Evolutionary conservation across 2,113 vertebrate genomes (phyloP).

Genomic region (Oophaga pumilio): DNA sequence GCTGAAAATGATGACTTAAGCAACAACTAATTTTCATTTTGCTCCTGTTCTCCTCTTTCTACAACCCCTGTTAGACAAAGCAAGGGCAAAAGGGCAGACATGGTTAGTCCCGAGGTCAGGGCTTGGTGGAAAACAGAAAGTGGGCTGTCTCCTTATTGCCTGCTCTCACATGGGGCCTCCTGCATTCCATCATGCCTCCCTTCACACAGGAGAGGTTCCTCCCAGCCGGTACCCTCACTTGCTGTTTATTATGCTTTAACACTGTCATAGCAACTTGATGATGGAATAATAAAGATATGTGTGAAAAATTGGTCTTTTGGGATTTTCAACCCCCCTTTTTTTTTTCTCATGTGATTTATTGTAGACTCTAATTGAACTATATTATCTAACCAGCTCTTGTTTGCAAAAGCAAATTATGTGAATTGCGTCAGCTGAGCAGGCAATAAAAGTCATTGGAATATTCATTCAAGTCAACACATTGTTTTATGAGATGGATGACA

Average conservation of each 20-base stretch:
- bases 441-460: background rate
- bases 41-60: constrained; percentile 20
- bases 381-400: background rate
- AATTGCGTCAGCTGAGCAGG: constrained; percentile 3
- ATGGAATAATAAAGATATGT: constrained; percentile 55
- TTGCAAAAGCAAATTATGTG: background rate
- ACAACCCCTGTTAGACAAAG: constrained; percentile 34
- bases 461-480: background rate
- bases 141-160: constrained; percentile 48
- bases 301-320: constrained; percentile 36
- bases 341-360: constrained; percentile 33
- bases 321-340: constrained; percentile 1
- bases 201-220: constrained; percentile 35
- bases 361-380: constrained; percentile 1
- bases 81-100: constrained; percentile 45
- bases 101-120: constrained; percentile 47
- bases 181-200: constrained; percentile 54
- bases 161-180: constrained; percentile 41
- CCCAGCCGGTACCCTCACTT: background rate
- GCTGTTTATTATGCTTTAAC: constrained; percentile 53
- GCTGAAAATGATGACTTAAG: background rate
- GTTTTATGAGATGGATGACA: background rate
- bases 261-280: constrained; percentile 48
- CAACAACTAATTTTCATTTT: background rate
- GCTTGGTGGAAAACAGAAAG: constrained; percentile 43